Conservation (phyloP, 2,113 vertebrate species). For the Anseranas semipalmata region DNA sequence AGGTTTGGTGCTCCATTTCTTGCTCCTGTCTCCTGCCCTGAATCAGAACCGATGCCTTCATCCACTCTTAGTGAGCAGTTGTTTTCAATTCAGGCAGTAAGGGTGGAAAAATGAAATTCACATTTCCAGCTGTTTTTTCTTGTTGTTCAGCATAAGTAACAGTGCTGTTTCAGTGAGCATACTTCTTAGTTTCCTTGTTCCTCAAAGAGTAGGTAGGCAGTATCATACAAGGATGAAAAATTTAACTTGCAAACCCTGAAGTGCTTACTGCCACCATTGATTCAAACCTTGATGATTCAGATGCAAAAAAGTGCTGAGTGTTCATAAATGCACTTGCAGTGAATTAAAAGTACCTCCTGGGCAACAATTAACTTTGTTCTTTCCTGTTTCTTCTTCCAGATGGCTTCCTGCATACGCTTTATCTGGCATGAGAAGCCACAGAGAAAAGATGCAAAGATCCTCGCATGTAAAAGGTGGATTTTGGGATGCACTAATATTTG, state of each 20-base stretch:
- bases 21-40: fast-evolving
- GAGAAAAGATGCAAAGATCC: neutral
- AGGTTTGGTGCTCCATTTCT: neutral
- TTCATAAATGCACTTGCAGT: neutral
- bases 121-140: neutral
- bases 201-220: fast-evolving
- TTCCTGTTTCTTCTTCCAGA: neutral
- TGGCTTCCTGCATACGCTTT: neutral
- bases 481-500: neutral
- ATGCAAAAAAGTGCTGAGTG: neutral
- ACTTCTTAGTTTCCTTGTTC: neutral
- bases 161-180: neutral
- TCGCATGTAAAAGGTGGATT: neutral
- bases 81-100: neutral
- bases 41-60: neutral
- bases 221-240: neutral
- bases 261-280: neutral
- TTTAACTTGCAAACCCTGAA: neutral
- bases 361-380: neutral
- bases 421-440: neutral
- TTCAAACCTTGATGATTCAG: neutral
- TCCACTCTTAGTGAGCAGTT: neutral
- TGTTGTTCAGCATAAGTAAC: neutral
- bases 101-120: neutral
- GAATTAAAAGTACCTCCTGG: neutral